Conservation (phyloP, 2,888 invertebrate species). For the Acanthoscelides obtectus region DNA sequence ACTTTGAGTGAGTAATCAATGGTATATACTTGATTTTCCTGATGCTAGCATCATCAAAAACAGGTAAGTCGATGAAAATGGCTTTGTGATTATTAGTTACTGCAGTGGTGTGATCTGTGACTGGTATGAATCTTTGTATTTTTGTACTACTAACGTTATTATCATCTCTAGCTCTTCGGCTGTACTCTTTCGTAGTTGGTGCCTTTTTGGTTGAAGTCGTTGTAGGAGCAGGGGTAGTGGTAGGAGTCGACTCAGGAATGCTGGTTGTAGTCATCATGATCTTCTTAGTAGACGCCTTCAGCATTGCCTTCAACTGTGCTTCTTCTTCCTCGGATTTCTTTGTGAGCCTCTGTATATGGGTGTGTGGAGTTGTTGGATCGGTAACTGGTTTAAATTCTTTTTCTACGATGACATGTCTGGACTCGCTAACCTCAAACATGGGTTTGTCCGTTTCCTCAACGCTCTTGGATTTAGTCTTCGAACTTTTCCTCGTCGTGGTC, state of each 20-base stretch:
- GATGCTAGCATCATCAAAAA: conserved; percentile 36
- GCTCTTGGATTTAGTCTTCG: conserved; percentile 6
- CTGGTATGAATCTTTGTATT: not conserved
- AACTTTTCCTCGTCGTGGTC: not conserved
- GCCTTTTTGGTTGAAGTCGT: conserved; percentile 8
- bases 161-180: conserved; percentile 27
- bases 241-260: not conserved
- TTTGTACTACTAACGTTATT: conserved; percentile 21
- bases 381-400: conserved; percentile 5
- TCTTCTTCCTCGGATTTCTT: conserved; percentile 25
- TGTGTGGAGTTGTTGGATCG: conserved; percentile 33
- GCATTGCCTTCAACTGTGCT: not conserved
- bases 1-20: conserved; percentile 15
- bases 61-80: conserved; percentile 44
- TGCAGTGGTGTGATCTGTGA: conserved; percentile 1
- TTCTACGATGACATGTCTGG: not conserved
- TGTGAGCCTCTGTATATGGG: conserved; percentile 42
- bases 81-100: conserved; percentile 28
- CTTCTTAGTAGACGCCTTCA: not conserved
- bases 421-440: not conserved
- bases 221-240: conserved; percentile 6
- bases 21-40: conserved; percentile 42
- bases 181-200: conserved; percentile 9
- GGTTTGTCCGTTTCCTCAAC: not conserved
- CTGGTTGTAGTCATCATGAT: not conserved